Evolutionary conservation across 2,113 vertebrate genomes (phyloP).

Genomic region (Rhabdornis inornatus): DNA sequence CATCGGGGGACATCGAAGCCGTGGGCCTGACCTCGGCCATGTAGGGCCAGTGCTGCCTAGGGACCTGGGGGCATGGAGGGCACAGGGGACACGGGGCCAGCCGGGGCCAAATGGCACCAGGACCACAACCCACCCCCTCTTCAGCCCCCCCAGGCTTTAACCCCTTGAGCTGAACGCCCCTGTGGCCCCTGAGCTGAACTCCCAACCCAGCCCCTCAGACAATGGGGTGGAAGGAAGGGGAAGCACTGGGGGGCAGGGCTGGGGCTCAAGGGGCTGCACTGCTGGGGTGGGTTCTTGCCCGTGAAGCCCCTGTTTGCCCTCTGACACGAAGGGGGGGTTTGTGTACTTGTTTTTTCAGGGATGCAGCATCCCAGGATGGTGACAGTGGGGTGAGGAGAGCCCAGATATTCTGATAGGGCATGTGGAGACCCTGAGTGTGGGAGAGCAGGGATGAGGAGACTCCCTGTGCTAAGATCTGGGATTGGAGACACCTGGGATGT

Average conservation of each 20-base stretch:
- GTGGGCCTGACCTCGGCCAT: not conserved
- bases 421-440: not conserved
- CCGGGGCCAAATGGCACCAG: accelerated
- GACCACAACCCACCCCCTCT: accelerated
- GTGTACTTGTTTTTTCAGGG: not conserved
- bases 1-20: not conserved
- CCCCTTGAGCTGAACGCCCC: not conserved
- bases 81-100: not conserved
- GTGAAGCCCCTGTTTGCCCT: not conserved
- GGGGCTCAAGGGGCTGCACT: not conserved
- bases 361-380: not conserved
- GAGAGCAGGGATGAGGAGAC: not conserved
- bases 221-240: not conserved
- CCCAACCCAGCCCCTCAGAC: accelerated
- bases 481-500: too few species aligned
- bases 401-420: accelerated
- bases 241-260: not conserved
- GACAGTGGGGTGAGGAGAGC: not conserved
- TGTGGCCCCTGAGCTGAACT: not conserved
- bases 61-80: not conserved
- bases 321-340: accelerated
- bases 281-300: accelerated
- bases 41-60: not conserved
- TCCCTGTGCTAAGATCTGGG: not conserved
- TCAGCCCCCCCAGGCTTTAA: not conserved